Conservation (phyloP, 2,797 vertebrate species). For the Podarcis siculus region DNA sequence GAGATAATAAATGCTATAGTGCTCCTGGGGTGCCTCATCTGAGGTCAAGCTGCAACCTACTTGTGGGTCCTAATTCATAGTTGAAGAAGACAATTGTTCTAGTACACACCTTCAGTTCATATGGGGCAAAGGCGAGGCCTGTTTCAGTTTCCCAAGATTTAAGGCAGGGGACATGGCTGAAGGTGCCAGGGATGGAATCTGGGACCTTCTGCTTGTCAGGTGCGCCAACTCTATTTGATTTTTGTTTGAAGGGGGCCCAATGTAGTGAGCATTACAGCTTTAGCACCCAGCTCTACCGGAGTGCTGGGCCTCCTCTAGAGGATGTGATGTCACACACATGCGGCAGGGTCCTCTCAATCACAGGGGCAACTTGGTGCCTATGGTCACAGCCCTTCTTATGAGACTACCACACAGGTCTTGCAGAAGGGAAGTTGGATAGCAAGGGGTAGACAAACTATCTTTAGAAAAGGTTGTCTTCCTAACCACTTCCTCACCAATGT, state of each 20-base stretch:
- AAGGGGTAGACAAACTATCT: background rate
- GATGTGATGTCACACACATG: background rate
- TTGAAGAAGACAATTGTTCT: background rate
- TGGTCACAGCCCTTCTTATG: too few relatives aligned
- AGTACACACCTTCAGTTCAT: background rate
- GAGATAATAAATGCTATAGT: background rate
- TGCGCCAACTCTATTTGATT: too few relatives aligned
- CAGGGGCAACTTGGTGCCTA: too few relatives aligned
- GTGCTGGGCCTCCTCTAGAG: background rate
- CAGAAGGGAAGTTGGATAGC: background rate
- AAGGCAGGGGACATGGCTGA: background rate
- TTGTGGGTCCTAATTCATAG: background rate
- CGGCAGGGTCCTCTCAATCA: too few relatives aligned
- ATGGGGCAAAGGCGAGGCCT: background rate
- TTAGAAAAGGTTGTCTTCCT: background rate
- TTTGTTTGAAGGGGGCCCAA: too few relatives aligned
- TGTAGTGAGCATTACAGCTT: too few relatives aligned
- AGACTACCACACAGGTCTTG: background rate
- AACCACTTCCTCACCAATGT: background rate
- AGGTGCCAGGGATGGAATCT: background rate
- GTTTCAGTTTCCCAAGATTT: background rate
- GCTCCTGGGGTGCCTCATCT: too few relatives aligned
- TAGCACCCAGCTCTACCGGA: too few relatives aligned
- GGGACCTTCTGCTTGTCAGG: too few relatives aligned
- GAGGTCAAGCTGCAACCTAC: background rate